phyloP scores from a whole-genome alignment of 2,113 vertebrate genomes.

The Sclerurus mexicanus region DNA sequence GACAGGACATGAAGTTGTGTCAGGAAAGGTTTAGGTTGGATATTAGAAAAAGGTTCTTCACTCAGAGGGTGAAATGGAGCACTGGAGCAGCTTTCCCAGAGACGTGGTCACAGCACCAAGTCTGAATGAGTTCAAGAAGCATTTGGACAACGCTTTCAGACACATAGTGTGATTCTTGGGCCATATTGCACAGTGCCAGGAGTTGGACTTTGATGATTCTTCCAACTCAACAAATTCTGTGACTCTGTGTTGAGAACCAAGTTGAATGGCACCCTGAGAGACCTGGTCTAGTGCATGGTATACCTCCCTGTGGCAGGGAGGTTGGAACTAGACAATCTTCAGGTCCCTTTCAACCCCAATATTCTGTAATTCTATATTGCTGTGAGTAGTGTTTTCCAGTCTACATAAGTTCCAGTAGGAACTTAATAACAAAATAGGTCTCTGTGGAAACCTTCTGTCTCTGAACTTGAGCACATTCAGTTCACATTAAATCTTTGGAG shows the following conservation, averaged over 20 bases:
- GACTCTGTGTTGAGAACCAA: background rate
- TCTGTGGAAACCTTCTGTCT: background rate
- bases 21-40: background rate
- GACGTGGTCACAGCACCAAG: background rate
- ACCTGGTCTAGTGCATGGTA: background rate
- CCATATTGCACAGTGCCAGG: background rate
- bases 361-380: background rate
- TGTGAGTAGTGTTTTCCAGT: background rate
- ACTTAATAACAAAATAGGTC: background rate
- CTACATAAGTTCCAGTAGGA: background rate
- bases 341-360: background rate
- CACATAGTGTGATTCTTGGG: background rate
- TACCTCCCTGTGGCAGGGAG: background rate
- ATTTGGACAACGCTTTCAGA: background rate
- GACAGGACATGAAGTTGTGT: background rate
- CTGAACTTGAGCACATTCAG: background rate
- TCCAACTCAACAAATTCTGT: background rate
- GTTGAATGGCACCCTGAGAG: background rate
- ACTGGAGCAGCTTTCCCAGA: background rate
- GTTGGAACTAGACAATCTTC: background rate
- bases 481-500: background rate
- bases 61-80: background rate
- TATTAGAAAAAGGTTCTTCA: background rate
- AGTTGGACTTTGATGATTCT: rapidly evolving
- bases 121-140: background rate